These are phyloP conservation scores for Catotricha subobsoleta DNA, from an alignment of 2,888 invertebrate genomes.

Conservation along the genomic window DNA sequence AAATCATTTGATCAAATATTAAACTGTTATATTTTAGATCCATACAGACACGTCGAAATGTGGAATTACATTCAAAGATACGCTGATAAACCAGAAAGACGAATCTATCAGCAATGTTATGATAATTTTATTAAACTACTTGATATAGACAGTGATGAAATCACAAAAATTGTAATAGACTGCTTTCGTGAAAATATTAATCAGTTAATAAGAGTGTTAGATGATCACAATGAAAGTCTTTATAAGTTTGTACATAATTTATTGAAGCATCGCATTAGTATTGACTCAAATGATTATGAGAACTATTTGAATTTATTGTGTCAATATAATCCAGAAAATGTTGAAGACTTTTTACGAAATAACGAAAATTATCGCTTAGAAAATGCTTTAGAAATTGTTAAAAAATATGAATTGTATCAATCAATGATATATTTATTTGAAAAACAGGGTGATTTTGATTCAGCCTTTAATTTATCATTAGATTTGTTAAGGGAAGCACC, in stretches of 20 bases:
- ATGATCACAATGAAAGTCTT: conserved; percentile 14
- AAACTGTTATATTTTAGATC: conserved; percentile 47
- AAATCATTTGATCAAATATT: conserved; percentile 45
- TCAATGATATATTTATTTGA: conserved; percentile 58
- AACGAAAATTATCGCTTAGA: conserved; percentile 43
- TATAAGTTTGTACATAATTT: conserved; percentile 42
- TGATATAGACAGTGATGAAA: conserved; percentile 39
- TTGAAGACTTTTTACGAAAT: conserved; percentile 34
- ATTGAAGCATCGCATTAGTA: conserved; percentile 24
- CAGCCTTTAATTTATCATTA: conserved; percentile 46
- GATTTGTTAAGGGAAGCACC: conserved; percentile 22
- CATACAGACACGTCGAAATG: conserved; percentile 40
- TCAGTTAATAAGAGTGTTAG: conserved; percentile 9
- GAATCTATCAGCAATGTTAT: conserved; percentile 31
- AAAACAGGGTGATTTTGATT: conserved; percentile 51
- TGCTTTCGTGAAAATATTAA: conserved; percentile 34
- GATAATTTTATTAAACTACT: conserved; percentile 35
- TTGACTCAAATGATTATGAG: conserved; percentile 35
- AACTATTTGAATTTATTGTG: conserved; percentile 45
- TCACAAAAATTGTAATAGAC: conserved; percentile 42
- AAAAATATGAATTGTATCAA: conserved; percentile 39
- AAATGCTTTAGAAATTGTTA: conserved; percentile 43
- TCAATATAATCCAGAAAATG: conserved; percentile 33
- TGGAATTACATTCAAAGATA: conserved; percentile 37
- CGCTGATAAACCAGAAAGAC: conserved; percentile 25